These are phyloP conservation scores for Drosophila sulfurigaster DNA, from an alignment of 1,140 invertebrate genomes.

Conservation along the genomic window DNA sequence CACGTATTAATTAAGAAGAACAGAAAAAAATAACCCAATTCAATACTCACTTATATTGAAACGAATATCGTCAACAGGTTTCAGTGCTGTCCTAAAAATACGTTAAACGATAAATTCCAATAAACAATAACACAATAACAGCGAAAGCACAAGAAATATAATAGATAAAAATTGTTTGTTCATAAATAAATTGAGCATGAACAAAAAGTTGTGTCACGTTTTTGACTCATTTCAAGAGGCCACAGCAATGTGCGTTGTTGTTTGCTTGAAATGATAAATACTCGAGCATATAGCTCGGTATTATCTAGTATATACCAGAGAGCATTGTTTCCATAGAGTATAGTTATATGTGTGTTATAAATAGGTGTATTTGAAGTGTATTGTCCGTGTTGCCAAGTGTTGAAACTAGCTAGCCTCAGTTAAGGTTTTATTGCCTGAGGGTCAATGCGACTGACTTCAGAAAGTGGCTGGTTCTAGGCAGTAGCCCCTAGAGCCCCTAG, in stretches of 20 bases:
- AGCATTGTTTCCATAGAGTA: constrained; percentile 6
- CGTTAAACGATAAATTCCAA: constrained; percentile 5
- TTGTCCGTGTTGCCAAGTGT: constrained; percentile 48
- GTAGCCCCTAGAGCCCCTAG: neutral
- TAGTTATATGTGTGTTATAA: neutral
- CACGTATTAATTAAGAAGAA: neutral
- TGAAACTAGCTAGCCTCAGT: constrained; percentile 14
- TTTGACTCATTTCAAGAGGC: constrained; percentile 64
- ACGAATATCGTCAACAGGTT: constrained; percentile 6
- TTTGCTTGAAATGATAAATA: constrained; percentile 37
- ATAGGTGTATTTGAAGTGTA: constrained; percentile 42
- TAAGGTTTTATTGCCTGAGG: constrained; percentile 33
- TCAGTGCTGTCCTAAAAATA: constrained; percentile 8
- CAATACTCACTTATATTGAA: neutral
- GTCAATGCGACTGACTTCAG: constrained; percentile 37
- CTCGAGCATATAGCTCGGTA: neutral
- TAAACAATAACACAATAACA: constrained; percentile 28
- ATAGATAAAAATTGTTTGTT: constrained; percentile 19
- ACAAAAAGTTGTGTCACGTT: constrained; percentile 68
- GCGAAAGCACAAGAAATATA: constrained; percentile 13
- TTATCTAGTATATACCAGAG: constrained; percentile 6
- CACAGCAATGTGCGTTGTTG: constrained; percentile 27
- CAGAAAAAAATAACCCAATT: neutral
- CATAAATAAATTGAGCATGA: constrained; percentile 58
- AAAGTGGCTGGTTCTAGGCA: constrained; percentile 1